phyloP scores from a whole-genome alignment of 1,140 invertebrate species.

The Antheraea pernyi region DNA sequence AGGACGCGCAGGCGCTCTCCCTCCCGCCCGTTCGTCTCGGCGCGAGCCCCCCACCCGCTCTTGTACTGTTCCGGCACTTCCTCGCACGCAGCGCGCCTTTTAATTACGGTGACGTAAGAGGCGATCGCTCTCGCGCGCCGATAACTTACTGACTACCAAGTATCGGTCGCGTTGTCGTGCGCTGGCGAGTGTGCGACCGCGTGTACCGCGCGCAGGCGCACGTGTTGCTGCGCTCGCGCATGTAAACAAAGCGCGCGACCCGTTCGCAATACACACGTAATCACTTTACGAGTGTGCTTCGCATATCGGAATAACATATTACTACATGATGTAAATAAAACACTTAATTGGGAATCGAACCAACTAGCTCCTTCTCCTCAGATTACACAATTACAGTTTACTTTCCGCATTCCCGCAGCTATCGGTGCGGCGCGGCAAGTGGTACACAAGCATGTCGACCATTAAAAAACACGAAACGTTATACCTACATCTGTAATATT shows the following conservation, averaged over 20 bases:
- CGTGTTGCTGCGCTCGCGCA: constrained; percentile 34
- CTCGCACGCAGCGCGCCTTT: constrained; percentile 37
- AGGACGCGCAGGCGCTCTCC: constrained; percentile 18
- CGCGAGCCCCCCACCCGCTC: constrained; percentile 21
- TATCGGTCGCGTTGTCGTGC: constrained; percentile 17
- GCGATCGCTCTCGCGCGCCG: constrained; percentile 56
- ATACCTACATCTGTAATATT: too few relatives aligned
- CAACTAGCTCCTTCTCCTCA: not conserved
- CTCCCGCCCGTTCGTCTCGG: constrained; percentile 9
- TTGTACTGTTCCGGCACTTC: constrained; percentile 5
- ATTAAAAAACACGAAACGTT: too few relatives aligned
- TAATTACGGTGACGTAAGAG: constrained; percentile 57
- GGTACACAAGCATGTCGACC: too few relatives aligned
- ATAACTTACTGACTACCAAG: constrained; percentile 45
- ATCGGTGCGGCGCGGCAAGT: not conserved
- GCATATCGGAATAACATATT: constrained; percentile 8
- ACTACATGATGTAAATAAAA: constrained; percentile 10
- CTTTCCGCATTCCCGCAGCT: not conserved
- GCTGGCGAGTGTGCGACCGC: not conserved
- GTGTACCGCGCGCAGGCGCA: constrained; percentile 33
- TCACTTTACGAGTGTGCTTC: constrained; percentile 14
- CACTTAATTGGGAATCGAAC: not conserved
- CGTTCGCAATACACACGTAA: constrained; percentile 17
- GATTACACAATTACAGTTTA: constrained; percentile 4
- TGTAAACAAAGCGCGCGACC: constrained; percentile 40